These are phyloP conservation scores for Lasioglossum malachurum DNA, from an alignment of 2,888 invertebrate species.

Conservation along the genomic window DNA sequence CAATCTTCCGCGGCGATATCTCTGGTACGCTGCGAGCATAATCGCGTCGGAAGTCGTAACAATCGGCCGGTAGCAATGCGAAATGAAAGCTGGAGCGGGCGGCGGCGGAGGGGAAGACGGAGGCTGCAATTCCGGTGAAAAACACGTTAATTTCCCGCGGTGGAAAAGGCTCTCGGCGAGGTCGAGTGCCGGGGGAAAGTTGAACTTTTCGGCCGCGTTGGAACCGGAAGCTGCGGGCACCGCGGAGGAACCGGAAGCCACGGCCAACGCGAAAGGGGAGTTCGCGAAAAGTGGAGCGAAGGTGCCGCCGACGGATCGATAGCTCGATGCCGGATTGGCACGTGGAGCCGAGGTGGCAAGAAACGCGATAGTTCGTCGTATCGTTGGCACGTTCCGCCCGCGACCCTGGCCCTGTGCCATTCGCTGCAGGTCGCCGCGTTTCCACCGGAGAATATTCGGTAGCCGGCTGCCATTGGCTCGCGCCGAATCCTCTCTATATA, in stretches of 20 bases:
- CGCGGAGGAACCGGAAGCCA: slow-evolving; percentile 35
- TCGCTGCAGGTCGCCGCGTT: slow-evolving; percentile 42
- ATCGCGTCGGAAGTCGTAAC: neutral
- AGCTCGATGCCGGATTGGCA: slow-evolving; percentile 59
- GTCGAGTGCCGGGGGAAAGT: slow-evolving; percentile 8
- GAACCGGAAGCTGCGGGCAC: slow-evolving; percentile 26
- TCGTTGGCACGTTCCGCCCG: slow-evolving; percentile 55
- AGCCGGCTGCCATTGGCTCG: slow-evolving; percentile 3
- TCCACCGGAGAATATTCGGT: slow-evolving; percentile 18
- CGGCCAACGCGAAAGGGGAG: neutral
- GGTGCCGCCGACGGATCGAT: slow-evolving; percentile 50
- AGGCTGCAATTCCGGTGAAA: slow-evolving; percentile 3
- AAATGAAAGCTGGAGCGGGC: neutral
- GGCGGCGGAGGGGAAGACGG: neutral
- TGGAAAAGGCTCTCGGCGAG: neutral
- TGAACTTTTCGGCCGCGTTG: neutral
- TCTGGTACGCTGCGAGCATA: neutral
- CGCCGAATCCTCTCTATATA: neutral
- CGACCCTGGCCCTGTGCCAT: slow-evolving; percentile 64
- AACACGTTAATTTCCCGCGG: slow-evolving; percentile 8
- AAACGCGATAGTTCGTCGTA: slow-evolving; percentile 57
- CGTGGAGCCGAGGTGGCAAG: slow-evolving; percentile 50
- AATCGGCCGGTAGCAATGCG: neutral
- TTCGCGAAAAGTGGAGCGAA: slow-evolving; percentile 52
- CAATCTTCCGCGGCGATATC: neutral